Base-by-base conservation (phyloP, 2,113 vertebrate genomes). In the Camelus dromedarius region DNA sequence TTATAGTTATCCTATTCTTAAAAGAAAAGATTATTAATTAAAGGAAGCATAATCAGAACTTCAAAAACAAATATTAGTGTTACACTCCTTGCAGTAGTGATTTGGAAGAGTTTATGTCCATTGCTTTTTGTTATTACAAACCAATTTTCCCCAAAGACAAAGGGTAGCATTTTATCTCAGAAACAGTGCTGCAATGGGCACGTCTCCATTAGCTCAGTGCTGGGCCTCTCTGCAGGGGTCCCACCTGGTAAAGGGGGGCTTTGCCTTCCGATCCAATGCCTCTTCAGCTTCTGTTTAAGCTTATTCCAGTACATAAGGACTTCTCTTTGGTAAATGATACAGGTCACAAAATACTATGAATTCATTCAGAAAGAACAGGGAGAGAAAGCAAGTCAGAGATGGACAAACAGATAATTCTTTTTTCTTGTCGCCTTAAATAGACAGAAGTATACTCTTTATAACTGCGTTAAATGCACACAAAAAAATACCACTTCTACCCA, bases 21-120 rank as follows among this genome's bases (percentile, higher is more conserved):
- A 82, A 96, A 77, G 8, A 72, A 73, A 93, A 91, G 8, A 46
- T 38, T 94, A 69, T 87, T 87, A 76, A 79, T 75, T 93, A 92
- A 85, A 96, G 20, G 30, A 93, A 81, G 16, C 10, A 73, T 19
- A 52, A 35, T 95, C 66, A 66, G 24, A 73, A 60, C n/a, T 52
- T 76, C 89, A 62, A 42, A 42, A 42, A 93, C 32, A 95, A 83
- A 20, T 81, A 70, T 72, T 35, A 20, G 26, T 67, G 6, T 81
- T 62, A 24, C 19, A 72, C 54, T 80, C 22, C 93, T 89, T 72
- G 10, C 14, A 93, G 76, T 18, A 90, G 48, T 42, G 52, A 80
- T 76, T 79, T 62, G 58, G n/a, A 72, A 67, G 26, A 75, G 75
- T 89, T 89, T 69, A 46, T 64, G 1, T 70, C 19, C 30, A 16